Evolutionary conservation across 2,797 vertebrate genomes (phyloP).

Genomic region (Lacerta bilineata): DNA sequence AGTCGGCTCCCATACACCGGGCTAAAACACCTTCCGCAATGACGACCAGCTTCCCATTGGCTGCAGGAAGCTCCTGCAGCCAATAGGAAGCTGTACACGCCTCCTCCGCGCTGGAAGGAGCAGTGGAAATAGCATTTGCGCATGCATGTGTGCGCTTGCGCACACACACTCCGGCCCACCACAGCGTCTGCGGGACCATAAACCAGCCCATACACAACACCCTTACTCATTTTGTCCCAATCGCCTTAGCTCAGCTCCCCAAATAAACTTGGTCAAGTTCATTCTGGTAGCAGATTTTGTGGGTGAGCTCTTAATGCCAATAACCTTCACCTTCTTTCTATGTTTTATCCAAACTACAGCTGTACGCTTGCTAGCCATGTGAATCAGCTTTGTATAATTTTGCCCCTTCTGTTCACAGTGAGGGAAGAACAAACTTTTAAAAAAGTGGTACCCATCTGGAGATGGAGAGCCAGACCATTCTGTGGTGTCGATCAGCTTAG

Average conservation of each 20-base stretch:
- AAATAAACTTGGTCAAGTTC: neutral
- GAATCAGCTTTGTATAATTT: neutral
- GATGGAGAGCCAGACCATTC: conserved; percentile 12
- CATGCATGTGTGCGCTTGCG: no score
- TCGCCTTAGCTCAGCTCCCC: neutral
- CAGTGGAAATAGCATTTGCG: no score
- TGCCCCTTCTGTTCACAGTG: neutral
- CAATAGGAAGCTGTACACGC: no score
- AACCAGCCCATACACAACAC: no score
- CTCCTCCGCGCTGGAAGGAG: no score
- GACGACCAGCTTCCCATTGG: no score
- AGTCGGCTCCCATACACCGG: no score
- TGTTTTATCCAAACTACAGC: neutral
- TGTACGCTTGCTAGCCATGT: neutral
- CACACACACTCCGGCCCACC: no score
- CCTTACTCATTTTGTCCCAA: neutral
- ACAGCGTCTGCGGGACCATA: no score
- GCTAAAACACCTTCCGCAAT: no score
- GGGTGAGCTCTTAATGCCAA: neutral
- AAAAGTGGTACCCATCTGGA: conserved; percentile 21
- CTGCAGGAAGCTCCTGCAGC: no score
- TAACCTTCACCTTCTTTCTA: neutral
- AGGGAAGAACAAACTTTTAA: neutral
- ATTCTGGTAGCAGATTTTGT: neutral
- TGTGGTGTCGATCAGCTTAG: conserved; percentile 8